Base-by-base conservation (phyloP, 2,888 invertebrate species). In the Isotomurus palustris region DNA sequence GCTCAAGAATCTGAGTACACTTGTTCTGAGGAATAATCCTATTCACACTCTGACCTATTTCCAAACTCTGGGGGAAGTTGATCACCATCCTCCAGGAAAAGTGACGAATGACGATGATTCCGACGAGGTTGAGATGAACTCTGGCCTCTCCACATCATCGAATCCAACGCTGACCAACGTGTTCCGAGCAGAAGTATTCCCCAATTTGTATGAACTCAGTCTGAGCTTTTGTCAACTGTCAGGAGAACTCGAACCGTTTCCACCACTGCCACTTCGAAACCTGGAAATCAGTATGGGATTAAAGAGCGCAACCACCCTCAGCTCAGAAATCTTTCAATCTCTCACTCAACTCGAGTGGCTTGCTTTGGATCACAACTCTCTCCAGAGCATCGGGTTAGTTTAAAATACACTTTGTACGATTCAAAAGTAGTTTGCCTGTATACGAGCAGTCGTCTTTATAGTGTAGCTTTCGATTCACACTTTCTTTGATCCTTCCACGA, bases 141-240 rank as follows among this genome's bases (percentile, higher is more conserved):
- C 32, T 12, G 12, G 10, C 12, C 32, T 12, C 32, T 10, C 32
- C 32, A 8, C 12, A 8, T n/a, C 24, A 24, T 12, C 21, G 24
- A 14, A 19, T 25, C 14, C 12, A n/a, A 17, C 41, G 3, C 3
- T 62, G 36, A 58, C 83, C 66, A 83, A 83, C 72, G 82, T 87
- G 67, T 88, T 91, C 75, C 80, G 82, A 58, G 84, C 84, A 38
- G 81, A 87, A 51, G 63, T 66, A 2, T 68, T 70, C 36, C 83
- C 83, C 65, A 83, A 86, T 68, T 81, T 95, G 68, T 86, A 87
- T 72, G 92, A 93, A 76, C 82, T 95, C 66, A 90, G 89, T 77
- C 78, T 95, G 67, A 92, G 92, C 74, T 91, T 93, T 76, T 95
- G 95, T 76, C 86, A 88, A 72, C 82, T 95, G 64, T 84, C 85